Percentiles rank a stretch among this genome's conserved stretches.
Conservation (phyloP, 2,888 invertebrate genomes). For the Apamea epomidion region DNA sequence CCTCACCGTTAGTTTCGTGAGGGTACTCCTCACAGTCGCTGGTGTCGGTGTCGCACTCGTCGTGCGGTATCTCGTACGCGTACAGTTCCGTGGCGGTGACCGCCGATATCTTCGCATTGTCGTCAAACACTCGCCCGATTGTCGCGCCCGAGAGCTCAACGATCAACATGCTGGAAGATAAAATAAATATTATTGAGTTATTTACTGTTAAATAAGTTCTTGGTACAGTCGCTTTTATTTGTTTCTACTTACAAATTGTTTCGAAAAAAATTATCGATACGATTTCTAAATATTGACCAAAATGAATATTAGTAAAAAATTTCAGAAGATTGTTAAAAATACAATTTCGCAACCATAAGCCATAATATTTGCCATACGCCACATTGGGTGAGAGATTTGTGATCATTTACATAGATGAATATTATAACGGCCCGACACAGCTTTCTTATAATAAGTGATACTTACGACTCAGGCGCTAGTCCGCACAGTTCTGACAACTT, state of each 20-base stretch:
- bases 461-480: conserved; percentile 86
- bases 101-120: conserved; percentile 88
- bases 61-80: conserved; percentile 65
- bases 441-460: conserved; percentile 28
- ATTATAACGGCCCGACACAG: neutral
- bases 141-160: conserved; percentile 93
- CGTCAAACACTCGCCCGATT: conserved; percentile 91
- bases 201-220: neutral
- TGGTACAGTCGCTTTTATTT: neutral
- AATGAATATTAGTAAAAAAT: neutral
- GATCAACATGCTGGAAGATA: conserved; percentile 90
- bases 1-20: conserved; percentile 56
- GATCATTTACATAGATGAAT: neutral
- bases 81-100: conserved; percentile 77
- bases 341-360: neutral
- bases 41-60: conserved; percentile 43
- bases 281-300: neutral
- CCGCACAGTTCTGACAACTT: conserved; percentile 92
- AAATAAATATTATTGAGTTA: neutral
- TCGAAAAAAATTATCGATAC: neutral
- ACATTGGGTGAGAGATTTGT: neutral
- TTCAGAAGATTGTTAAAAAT: neutral
- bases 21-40: conserved; percentile 50
- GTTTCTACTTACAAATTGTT: neutral
- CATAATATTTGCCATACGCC: neutral